Percentiles rank a stretch among this genome's conserved stretches.
Evolutionary conservation across 2,888 invertebrate species (phyloP).

Genomic region (Harmothoe impar): DNA sequence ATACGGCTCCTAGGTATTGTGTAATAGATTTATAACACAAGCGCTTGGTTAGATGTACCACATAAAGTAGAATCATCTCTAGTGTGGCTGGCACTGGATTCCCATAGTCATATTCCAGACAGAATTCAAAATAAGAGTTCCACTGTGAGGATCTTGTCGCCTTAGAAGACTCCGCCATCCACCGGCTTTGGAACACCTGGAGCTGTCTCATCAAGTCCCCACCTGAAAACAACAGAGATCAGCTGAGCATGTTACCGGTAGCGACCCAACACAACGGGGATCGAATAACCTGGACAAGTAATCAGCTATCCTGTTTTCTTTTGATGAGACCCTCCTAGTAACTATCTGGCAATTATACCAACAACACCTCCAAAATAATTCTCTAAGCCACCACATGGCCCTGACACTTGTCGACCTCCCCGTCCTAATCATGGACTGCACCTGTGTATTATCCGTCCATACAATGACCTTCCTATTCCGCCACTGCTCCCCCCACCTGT

Average conservation of each 20-base stretch:
- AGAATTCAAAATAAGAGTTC: no score
- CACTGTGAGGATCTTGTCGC: no score
- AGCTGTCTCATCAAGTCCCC: neutral
- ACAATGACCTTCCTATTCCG: no score
- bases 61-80: neutral
- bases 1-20: neutral
- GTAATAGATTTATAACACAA: neutral
- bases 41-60: neutral
- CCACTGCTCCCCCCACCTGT: no score
- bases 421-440: neutral
- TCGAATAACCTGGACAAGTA: neutral
- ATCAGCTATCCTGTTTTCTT: neutral
- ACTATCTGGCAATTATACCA: neutral
- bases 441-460: no score
- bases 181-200: neutral
- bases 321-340: neutral
- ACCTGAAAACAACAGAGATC: neutral
- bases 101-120: neutral
- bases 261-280: no score
- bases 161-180: neutral
- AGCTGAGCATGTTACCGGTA: neutral
- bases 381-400: no score
- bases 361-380: neutral
- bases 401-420: no score
- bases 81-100: neutral